Conservation (phyloP, 1,140 invertebrate genomes). For the Drosophila athabasca region DNA sequence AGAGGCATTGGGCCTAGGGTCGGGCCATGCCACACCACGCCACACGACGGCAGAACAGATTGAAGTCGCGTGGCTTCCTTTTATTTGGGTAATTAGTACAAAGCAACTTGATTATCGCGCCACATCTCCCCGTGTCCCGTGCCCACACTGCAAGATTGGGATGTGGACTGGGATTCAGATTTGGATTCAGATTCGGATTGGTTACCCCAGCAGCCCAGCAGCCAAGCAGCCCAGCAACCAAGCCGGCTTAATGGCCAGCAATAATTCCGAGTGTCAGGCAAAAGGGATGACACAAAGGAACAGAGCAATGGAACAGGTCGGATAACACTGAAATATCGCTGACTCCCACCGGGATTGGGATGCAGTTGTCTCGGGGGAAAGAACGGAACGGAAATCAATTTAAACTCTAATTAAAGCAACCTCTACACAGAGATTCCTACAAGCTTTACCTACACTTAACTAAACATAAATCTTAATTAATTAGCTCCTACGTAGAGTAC, state of each 20-base stretch:
- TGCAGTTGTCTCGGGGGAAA: too few species aligned
- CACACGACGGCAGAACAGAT: constrained; percentile 33
- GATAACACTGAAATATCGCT: not conserved
- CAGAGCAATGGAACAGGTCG: constrained; percentile 6
- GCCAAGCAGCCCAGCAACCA: constrained; percentile 26
- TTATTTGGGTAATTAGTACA: constrained; percentile 73
- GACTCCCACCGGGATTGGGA: too few species aligned
- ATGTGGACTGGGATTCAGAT: too few species aligned
- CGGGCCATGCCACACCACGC: not conserved
- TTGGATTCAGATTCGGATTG: constrained; percentile 6
- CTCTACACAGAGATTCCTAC: too few species aligned
- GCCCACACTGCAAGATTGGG: too few species aligned
- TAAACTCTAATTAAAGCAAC: too few species aligned
- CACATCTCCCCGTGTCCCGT: constrained; percentile 18
- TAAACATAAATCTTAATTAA: too few species aligned
- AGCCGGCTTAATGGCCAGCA: constrained; percentile 55
- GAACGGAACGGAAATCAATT: too few species aligned
- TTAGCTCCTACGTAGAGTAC: too few species aligned
- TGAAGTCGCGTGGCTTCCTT: constrained; percentile 53
- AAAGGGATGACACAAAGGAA: constrained; percentile 22
- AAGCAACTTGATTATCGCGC: constrained; percentile 71
- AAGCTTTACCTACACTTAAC: too few species aligned
- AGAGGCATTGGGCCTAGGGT: not conserved
- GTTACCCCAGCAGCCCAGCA: constrained; percentile 42
- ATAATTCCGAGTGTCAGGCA: constrained; percentile 52